Conservation (phyloP, 2,113 vertebrate genomes). For the Spizaetus ornatus region DNA sequence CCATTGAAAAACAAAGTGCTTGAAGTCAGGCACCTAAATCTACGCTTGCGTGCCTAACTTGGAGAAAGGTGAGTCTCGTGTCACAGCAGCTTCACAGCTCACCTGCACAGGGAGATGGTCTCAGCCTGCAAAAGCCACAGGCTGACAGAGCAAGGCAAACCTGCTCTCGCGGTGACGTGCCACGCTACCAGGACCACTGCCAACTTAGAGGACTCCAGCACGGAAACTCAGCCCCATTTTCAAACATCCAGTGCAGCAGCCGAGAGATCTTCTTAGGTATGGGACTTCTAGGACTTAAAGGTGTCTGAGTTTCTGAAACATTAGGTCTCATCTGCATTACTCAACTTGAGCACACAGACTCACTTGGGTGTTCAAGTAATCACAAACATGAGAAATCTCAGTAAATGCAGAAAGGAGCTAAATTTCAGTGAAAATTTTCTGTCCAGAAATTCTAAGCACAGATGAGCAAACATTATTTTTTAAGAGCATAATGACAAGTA, state of each 20-base stretch:
- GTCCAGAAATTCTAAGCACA: background rate
- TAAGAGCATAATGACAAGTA: background rate
- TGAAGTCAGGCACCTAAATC: background rate
- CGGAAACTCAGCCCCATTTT: background rate
- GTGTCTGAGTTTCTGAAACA: background rate
- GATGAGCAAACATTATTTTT: background rate
- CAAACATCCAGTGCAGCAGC: background rate
- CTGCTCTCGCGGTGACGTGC: rapidly evolving
- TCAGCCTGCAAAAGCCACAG: background rate
- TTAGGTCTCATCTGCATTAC: background rate
- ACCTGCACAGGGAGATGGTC: background rate
- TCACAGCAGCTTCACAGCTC: background rate
- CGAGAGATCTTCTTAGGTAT: background rate
- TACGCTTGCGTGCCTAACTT: rapidly evolving
- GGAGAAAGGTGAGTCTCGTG: background rate
- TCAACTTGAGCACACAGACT: background rate
- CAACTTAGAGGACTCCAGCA: background rate
- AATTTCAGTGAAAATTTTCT: background rate
- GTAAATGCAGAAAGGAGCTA: background rate
- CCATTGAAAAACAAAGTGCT: background rate
- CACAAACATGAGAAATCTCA: background rate
- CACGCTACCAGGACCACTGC: background rate
- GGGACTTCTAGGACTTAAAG: background rate
- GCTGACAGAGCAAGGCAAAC: background rate
- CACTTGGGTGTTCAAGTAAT: background rate